phyloP scores from a whole-genome alignment of 2,888 invertebrate species.

The Gari tellinella region DNA sequence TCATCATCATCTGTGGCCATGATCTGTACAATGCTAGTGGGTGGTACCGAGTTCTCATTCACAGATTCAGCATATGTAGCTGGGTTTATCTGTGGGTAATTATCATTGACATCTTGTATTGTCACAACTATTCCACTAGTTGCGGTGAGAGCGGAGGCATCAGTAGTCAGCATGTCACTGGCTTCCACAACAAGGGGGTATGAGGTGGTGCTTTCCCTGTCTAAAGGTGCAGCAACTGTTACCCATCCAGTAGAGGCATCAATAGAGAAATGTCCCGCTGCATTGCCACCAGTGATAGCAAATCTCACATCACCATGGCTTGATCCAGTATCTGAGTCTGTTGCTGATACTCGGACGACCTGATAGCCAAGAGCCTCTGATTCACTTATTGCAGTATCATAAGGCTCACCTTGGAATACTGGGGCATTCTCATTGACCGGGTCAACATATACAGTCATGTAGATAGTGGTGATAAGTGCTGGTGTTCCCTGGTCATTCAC shows the following conservation, averaged over 20 bases:
- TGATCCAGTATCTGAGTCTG: constrained; percentile 61
- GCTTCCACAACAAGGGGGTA: constrained; percentile 68
- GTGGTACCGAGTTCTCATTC: constrained; percentile 89
- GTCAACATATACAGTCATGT: constrained; percentile 46
- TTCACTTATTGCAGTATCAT: constrained; percentile 60
- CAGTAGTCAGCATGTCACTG: constrained; percentile 60
- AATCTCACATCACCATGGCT: constrained; percentile 70
- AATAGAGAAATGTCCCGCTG: constrained; percentile 65
- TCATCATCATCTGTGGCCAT: constrained; percentile 62
- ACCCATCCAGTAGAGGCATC: constrained; percentile 67
- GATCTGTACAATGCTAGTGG: constrained; percentile 45
- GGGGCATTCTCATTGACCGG: constrained; percentile 71
- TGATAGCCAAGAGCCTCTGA: constrained; percentile 39
- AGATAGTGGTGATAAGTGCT: constrained; percentile 36
- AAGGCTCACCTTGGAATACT: constrained; percentile 55
- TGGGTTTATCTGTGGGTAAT: constrained; percentile 95
- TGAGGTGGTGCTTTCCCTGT: constrained; percentile 68
- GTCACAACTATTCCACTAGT: constrained; percentile 93
- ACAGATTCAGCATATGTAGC: constrained; percentile 96
- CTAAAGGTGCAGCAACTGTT: constrained; percentile 62
- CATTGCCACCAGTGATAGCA: constrained; percentile 63
- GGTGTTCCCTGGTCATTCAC: constrained; percentile 66
- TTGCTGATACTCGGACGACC: constrained; percentile 50
- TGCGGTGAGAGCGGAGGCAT: constrained; percentile 37
- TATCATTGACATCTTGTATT: constrained; percentile 96